Evolutionary conservation across 1,140 invertebrate genomes (phyloP).

Genomic region (Ceratina japonica): DNA sequence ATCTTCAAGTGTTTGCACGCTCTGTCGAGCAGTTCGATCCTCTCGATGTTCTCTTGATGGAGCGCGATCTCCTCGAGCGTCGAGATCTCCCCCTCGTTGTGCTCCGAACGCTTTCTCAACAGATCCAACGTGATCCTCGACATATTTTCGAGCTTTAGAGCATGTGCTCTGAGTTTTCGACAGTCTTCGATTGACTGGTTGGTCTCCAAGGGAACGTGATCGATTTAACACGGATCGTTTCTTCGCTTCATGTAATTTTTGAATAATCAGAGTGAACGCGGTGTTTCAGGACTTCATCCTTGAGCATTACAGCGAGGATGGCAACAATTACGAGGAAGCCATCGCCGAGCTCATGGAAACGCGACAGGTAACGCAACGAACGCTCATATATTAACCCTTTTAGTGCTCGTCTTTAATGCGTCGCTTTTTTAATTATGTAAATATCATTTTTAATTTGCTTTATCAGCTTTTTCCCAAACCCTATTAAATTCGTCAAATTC

Average conservation of each 20-base stretch:
- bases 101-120: constrained; percentile 93
- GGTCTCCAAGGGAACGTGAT: constrained; percentile 33
- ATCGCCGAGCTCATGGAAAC: constrained; percentile 94
- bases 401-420: too few relatives aligned
- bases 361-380: constrained; percentile 85
- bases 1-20: constrained; percentile 95
- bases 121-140: constrained; percentile 86
- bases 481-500: too few relatives aligned
- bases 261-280: too few relatives aligned
- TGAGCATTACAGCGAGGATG: constrained; percentile 97
- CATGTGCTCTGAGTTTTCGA: too few relatives aligned
- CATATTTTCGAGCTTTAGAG: too few relatives aligned
- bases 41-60: constrained; percentile 96
- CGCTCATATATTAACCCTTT: too few relatives aligned
- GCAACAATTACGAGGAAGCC: constrained; percentile 89
- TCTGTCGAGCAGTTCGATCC: constrained; percentile 92
- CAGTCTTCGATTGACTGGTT: too few relatives aligned
- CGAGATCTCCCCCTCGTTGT: constrained; percentile 93
- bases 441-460: too few relatives aligned
- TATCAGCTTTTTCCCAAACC: too few relatives aligned
- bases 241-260: background rate
- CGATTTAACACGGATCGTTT: constrained; percentile 27
- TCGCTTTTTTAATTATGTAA: too few relatives aligned
- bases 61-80: constrained; percentile 95
- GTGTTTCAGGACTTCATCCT: constrained; percentile 92